Conservation (phyloP, 2,797 vertebrate species). For the Ptychobarbus kaznakovi region DNA sequence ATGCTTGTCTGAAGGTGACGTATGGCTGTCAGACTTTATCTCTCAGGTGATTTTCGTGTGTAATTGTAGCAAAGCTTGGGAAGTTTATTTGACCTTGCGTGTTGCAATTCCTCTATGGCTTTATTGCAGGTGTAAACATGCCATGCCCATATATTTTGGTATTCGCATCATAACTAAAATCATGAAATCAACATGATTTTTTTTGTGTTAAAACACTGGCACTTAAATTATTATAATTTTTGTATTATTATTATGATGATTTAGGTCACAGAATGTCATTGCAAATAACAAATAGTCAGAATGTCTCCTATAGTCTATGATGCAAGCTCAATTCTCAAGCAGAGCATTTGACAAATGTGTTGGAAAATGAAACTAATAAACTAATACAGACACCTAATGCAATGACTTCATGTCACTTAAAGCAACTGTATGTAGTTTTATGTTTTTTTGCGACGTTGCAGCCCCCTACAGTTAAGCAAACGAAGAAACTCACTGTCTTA, state of each 20-base stretch:
- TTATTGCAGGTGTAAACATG: constrained; percentile 31
- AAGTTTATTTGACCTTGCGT: constrained; percentile 37
- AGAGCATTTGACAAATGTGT: neutral
- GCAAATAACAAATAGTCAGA: neutral
- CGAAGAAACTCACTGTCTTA: too few species aligned
- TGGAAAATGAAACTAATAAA: neutral
- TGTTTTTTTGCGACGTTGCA: neutral
- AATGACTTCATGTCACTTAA: neutral
- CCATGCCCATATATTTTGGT: constrained; percentile 15
- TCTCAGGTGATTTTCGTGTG: constrained; percentile 15
- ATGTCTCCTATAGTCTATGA: neutral
- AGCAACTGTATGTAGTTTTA: neutral
- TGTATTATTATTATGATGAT: neutral
- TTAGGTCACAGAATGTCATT: neutral
- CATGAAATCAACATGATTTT: neutral
- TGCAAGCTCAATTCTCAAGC: neutral
- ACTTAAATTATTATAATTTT: neutral
- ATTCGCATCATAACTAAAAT: neutral
- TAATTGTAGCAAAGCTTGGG: neutral
- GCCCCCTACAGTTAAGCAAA: neutral
- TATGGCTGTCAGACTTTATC: constrained; percentile 8
- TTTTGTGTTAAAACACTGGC: neutral
- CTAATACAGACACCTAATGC: neutral
- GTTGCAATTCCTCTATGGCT: constrained; percentile 14
- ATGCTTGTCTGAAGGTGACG: constrained; percentile 16